These are phyloP conservation scores for Meloidogyne exigua DNA, from an alignment of 1,140 invertebrate species.

Conservation along the genomic window DNA sequence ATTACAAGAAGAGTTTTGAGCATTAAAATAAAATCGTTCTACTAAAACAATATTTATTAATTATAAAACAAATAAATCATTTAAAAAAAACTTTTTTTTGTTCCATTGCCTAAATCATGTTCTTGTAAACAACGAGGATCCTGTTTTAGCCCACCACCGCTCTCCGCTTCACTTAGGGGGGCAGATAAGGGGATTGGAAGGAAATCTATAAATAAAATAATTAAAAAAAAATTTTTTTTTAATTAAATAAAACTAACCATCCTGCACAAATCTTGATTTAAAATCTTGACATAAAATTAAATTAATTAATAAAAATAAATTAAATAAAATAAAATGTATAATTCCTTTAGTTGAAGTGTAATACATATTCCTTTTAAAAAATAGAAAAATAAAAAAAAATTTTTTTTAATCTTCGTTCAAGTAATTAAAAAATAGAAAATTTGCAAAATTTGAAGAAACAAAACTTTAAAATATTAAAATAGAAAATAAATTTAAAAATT, in stretches of 20 bases:
- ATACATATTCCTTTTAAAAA: background rate
- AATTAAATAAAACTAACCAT: background rate
- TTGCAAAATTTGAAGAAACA: too few species aligned
- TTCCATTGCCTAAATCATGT: slow-evolving; percentile 11
- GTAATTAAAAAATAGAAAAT: too few species aligned
- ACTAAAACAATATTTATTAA: slow-evolving; percentile 20
- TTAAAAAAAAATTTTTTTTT: background rate
- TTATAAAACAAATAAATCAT: slow-evolving; percentile 4
- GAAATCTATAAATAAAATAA: background rate
- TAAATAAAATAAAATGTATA: background rate
- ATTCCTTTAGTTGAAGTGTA: background rate
- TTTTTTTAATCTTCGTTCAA: too few species aligned
- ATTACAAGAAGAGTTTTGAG: slow-evolving; percentile 27
- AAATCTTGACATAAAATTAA: background rate
- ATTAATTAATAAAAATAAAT: background rate
- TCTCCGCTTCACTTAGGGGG: background rate
- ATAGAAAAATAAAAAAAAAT: background rate
- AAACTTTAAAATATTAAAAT: background rate
- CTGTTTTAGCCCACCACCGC: slow-evolving; percentile 2
- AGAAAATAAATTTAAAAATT: background rate
- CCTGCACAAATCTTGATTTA: background rate
- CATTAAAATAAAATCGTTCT: slow-evolving; percentile 32
- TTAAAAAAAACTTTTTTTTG: slow-evolving; percentile 4
- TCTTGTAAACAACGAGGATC: slow-evolving; percentile 18
- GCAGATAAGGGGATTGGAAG: background rate